Percentiles rank a stretch among this genome's conserved stretches.
These are phyloP conservation scores for Platysternon megacephalum DNA, from an alignment of 2,113 vertebrate genomes.

Conservation along the genomic window DNA sequence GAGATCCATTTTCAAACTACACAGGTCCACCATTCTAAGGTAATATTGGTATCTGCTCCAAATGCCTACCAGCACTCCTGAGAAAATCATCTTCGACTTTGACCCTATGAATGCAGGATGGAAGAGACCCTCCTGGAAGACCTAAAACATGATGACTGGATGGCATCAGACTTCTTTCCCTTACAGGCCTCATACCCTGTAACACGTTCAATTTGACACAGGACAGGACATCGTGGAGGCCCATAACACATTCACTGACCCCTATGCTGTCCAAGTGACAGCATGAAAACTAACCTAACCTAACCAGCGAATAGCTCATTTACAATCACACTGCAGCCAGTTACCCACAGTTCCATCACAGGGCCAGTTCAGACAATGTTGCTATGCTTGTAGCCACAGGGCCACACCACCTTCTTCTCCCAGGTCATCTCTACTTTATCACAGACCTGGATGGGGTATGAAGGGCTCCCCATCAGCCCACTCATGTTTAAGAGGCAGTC, in stretches of 20 bases:
- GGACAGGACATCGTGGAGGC: not conserved
- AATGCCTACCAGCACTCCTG: not conserved
- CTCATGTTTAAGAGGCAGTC: not conserved
- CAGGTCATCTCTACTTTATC: not conserved
- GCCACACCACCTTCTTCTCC: not conserved
- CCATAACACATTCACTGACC: not conserved
- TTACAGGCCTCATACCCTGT: not conserved
- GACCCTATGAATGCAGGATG: not conserved
- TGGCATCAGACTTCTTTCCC: not conserved
- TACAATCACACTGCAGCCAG: not conserved
- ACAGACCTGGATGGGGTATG: not conserved
- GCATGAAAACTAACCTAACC: not conserved
- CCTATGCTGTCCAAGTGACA: not conserved
- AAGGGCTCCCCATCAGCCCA: not conserved
- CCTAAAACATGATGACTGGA: not conserved
- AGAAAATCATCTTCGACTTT: not conserved
- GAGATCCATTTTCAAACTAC: not conserved
- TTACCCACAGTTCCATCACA: not conserved
- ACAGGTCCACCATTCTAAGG: not conserved
- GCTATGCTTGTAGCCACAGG: not conserved
- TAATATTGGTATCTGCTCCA: not conserved
- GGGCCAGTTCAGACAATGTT: too few relatives aligned
- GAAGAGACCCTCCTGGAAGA: not conserved
- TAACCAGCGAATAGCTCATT: not conserved
- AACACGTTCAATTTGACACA: not conserved